Evolutionary conservation across 2,797 vertebrate species (phyloP).

Genomic region (Limnodromus scolopaceus): DNA sequence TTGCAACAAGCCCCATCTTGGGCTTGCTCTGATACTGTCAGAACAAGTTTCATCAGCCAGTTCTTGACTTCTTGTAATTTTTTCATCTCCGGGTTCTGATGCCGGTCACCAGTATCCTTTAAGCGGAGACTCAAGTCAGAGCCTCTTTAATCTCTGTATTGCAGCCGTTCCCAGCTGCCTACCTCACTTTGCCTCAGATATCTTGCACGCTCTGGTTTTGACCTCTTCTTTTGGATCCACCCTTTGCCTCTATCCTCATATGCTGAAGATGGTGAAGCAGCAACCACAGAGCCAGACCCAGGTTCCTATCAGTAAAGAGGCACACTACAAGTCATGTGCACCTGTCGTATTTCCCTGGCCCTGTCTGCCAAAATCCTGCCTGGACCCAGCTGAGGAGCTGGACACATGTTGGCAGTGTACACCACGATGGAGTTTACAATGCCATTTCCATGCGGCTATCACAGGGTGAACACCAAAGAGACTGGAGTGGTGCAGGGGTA

Average conservation of each 20-base stretch:
- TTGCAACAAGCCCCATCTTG: neutral
- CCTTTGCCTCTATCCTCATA: neutral
- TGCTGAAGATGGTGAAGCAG: neutral
- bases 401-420: neutral
- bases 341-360: neutral
- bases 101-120: neutral
- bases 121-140: neutral
- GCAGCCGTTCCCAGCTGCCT: neutral
- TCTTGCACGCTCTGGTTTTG: neutral
- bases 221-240: neutral
- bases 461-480: neutral
- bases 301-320: neutral
- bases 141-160: neutral
- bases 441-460: neutral
- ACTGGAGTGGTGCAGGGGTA: accelerated
- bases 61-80: neutral
- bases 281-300: accelerated
- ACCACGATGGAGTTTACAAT: neutral
- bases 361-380: neutral
- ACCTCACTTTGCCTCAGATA: neutral
- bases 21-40: neutral
- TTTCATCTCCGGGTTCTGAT: neutral
- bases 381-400: neutral
- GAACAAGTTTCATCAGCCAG: neutral
- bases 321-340: accelerated